phyloP scores from a whole-genome alignment of 2,888 invertebrate genomes.

The Phortica okadai region DNA sequence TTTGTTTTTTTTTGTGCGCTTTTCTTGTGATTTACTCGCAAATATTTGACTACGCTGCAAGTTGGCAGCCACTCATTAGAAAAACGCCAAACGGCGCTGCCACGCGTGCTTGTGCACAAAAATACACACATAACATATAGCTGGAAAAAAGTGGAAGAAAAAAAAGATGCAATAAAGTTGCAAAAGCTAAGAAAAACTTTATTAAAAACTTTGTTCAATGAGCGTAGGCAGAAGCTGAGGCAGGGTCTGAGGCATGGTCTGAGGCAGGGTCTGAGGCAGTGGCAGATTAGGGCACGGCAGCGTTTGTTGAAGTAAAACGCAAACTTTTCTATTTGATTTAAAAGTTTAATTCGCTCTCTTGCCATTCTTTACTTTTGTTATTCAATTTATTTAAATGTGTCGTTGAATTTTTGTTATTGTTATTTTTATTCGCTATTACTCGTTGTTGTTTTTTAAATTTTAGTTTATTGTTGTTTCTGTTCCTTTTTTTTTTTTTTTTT shows the following conservation, averaged over 20 bases:
- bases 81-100: constrained; percentile 45
- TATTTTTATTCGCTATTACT: constrained; percentile 33
- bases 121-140: constrained; percentile 31
- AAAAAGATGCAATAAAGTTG: constrained; percentile 41
- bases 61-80: constrained; percentile 64
- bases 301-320: constrained; percentile 40
- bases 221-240: background rate
- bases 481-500: background rate
- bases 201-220: constrained; percentile 62
- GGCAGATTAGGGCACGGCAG: background rate
- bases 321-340: constrained; percentile 69
- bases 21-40: constrained; percentile 24
- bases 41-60: constrained; percentile 34
- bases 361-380: constrained; percentile 51
- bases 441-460: background rate
- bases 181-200: constrained; percentile 56
- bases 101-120: constrained; percentile 43
- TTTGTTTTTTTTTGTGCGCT: background rate
- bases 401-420: constrained; percentile 30
- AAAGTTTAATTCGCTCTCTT: constrained; percentile 57
- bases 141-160: constrained; percentile 38
- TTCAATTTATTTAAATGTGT: constrained; percentile 64
- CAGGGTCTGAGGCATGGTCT: no score
- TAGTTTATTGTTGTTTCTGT: background rate
- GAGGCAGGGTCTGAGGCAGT: background rate